Base-by-base conservation (phyloP, 2,797 vertebrate genomes). In the Liparis tanakae region DNA sequence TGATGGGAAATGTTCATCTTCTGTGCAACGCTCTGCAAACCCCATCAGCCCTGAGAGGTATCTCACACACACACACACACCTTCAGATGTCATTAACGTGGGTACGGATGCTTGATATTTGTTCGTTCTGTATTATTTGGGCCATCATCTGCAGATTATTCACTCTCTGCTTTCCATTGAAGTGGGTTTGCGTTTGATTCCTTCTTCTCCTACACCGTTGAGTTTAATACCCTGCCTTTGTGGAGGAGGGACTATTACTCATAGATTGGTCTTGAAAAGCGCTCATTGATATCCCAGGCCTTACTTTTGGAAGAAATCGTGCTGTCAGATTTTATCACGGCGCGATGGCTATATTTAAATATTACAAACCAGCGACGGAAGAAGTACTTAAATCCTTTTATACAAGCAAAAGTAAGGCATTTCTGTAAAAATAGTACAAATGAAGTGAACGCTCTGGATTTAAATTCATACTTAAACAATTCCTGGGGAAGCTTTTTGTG, bases 11-110 rank as follows among this genome's bases (percentile, higher is more conserved):
- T 46, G 37, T 37, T 80, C 30, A 62, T 77, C 64, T 72, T 72
- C 67, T 71, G 15, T 57, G 68, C 20, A 54, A 48, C 12, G 8
- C 75, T 76, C 41, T 72, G 20, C 20, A 58, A 62, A 65, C 78
- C 70, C 48, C 65, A 70, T 79, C 66, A 34, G 58, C 66, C 41
- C 33, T 81, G 61, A 85, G 82, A 68, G 53, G 30, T 79, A 72
- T 83, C 72, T 78, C 48, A 34, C 50, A 48, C 60, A 43, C 66
- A 55, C 55, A 18, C 43, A 78, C 66, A 72, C 79, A 74, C 77
- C 62, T 66, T 67, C 70, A 62, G 59, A 75, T 84, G 75, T 87
- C 75, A 83, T 85, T 85, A 89, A 74, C 9, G 46, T 80, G 58
- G 66, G 83, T 58, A 74, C 78, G 72, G 69, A 68, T 65, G 70